A percentile compares a stretch with the other conserved stretches of the same genome.
These are phyloP conservation scores for Pteria penguin DNA, from an alignment of 2,888 invertebrate species.

Conservation along the genomic window DNA sequence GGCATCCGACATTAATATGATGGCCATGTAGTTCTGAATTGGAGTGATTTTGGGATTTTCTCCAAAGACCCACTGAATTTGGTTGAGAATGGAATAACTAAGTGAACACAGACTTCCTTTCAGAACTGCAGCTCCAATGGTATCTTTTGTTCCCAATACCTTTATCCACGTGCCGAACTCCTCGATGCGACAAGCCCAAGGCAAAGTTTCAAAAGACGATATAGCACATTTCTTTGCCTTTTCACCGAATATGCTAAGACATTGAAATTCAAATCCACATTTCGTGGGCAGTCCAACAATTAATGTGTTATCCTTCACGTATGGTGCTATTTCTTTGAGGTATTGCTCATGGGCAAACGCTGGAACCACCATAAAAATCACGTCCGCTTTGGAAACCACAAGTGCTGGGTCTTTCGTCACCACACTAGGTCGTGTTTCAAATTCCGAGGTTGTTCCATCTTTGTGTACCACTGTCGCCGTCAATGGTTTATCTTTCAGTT, in stretches of 20 bases:
- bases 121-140: slow-evolving; percentile 55
- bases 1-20: slow-evolving; percentile 60
- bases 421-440: slow-evolving; percentile 50
- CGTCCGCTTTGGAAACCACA: slow-evolving; percentile 60
- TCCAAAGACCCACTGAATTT: slow-evolving; percentile 56
- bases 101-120: slow-evolving; percentile 42
- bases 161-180: slow-evolving; percentile 63
- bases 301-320: slow-evolving; percentile 60
- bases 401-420: slow-evolving; percentile 59
- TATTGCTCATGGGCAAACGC: slow-evolving; percentile 70
- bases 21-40: slow-evolving; percentile 60
- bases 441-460: slow-evolving; percentile 32
- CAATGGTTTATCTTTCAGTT: slow-evolving; percentile 45
- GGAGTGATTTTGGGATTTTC: slow-evolving; percentile 53
- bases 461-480: slow-evolving; percentile 42
- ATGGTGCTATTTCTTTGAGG: slow-evolving; percentile 60
- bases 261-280: slow-evolving; percentile 71
- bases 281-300: slow-evolving; percentile 71
- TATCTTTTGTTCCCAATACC: slow-evolving; percentile 54
- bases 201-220: slow-evolving; percentile 67
- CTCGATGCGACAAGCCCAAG: slow-evolving; percentile 67
- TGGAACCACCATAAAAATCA: slow-evolving; percentile 68
- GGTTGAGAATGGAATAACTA: slow-evolving; percentile 38
- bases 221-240: slow-evolving; percentile 53
- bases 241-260: slow-evolving; percentile 56